phyloP scores from a whole-genome alignment of 2,797 vertebrate species.

The Sebastes matsubarae region DNA sequence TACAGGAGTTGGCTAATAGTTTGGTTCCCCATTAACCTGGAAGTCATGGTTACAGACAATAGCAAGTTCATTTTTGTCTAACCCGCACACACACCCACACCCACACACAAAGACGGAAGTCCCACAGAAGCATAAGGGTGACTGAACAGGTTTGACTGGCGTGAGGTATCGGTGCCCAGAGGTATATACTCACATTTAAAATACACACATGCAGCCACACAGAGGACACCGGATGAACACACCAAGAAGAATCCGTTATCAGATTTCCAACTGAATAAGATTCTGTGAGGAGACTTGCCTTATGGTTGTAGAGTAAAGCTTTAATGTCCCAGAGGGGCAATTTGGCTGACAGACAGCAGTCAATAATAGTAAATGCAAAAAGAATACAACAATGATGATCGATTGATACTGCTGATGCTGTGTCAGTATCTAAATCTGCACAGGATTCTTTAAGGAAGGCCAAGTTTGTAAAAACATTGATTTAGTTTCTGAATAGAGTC shows the following conservation, averaged over 20 bases:
- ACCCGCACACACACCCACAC: neutral
- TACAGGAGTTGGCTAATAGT: neutral
- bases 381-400: neutral
- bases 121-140: conserved; percentile 7
- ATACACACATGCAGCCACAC: conserved; percentile 5
- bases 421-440: neutral
- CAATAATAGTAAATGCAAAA: neutral
- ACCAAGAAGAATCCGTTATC: neutral
- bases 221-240: neutral
- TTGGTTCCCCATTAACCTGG: neutral
- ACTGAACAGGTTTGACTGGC: conserved; percentile 71
- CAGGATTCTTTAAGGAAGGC: neutral
- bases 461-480: neutral
- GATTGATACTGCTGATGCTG: too few relatives aligned
- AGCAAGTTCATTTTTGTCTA: neutral
- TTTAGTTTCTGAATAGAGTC: neutral
- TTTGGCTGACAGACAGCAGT: neutral
- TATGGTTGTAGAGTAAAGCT: neutral
- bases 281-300: neutral
- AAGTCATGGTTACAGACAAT: conserved; percentile 3
- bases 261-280: conserved; percentile 19
- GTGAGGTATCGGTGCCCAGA: conserved; percentile 52
- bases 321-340: neutral
- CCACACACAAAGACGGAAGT: conserved; percentile 19
- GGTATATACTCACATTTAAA: conserved; percentile 6